Conservation (phyloP, 2,797 vertebrate genomes). For the Amazona finschi region DNA sequence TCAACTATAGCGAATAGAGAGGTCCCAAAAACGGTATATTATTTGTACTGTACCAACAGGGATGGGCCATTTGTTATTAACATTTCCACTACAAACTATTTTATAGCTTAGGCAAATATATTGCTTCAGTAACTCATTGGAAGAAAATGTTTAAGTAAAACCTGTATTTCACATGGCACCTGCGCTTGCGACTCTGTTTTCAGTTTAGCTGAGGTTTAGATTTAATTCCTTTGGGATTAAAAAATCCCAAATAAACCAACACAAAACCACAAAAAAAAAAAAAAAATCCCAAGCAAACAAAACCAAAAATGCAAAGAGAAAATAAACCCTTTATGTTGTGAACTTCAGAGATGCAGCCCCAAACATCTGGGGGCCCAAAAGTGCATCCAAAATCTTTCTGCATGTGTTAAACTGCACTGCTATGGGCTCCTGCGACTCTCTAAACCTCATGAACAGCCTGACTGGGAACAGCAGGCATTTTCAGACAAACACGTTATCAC, state of each 20-base stretch:
- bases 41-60: background rate
- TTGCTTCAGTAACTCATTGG: background rate
- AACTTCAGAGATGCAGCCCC: background rate
- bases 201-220: background rate
- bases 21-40: background rate
- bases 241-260: background rate
- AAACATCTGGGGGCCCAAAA: background rate
- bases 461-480: background rate
- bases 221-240: background rate
- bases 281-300: background rate
- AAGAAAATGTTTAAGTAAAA: background rate
- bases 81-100: background rate
- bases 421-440: fast-evolving
- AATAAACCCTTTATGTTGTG: background rate
- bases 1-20: background rate
- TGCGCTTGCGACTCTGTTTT: background rate
- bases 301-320: background rate
- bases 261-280: background rate
- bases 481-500: background rate
- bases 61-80: background rate
- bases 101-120: background rate
- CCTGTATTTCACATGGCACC: background rate
- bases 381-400: background rate
- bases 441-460: background rate
- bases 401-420: fast-evolving